Conservation (phyloP, 2,888 invertebrate species). For the Thereva nobilitata region DNA sequence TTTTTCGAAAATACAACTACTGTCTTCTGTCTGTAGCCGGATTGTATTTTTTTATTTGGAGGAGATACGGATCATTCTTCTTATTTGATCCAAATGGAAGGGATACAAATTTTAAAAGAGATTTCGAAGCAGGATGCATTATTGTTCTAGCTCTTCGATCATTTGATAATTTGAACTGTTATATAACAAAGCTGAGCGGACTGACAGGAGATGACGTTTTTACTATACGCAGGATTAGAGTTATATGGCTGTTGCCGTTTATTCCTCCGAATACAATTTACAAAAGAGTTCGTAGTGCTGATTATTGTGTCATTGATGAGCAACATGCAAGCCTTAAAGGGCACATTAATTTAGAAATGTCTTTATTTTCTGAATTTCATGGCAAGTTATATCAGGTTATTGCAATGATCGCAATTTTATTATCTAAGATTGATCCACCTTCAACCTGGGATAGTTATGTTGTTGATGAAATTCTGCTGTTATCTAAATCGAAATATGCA, state of each 20-base stretch:
- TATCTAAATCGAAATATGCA: constrained; percentile 52
- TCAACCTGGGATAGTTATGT: constrained; percentile 52
- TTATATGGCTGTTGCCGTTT: constrained; percentile 48
- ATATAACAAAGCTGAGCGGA: constrained; percentile 49
- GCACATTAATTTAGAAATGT: constrained; percentile 49
- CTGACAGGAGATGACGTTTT: constrained; percentile 45
- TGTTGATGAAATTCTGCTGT: constrained; percentile 51
- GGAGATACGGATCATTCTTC: constrained; percentile 49
- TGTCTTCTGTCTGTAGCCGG: constrained; percentile 46
- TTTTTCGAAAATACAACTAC: constrained; percentile 47
- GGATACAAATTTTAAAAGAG: constrained; percentile 43
- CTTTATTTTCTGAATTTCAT: constrained; percentile 48
- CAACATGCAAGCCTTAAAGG: constrained; percentile 52
- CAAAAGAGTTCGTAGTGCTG: constrained; percentile 44
- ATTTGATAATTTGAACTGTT: constrained; percentile 50
- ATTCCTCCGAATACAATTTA: constrained; percentile 44
- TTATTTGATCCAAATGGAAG: constrained; percentile 53
- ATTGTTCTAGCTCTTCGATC: constrained; percentile 49
- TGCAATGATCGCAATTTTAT: constrained; percentile 49
- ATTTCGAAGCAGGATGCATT: constrained; percentile 47
- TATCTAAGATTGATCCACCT: constrained; percentile 54
- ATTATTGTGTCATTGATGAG: constrained; percentile 50
- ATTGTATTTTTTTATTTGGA: constrained; percentile 54
- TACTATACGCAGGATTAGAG: constrained; percentile 49
- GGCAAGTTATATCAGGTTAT: constrained; percentile 53